A percentile compares a stretch with the other conserved stretches of the same genome.
phyloP scores from a whole-genome alignment of 1,140 invertebrate genomes.

The Eriocheir sinensis region DNA sequence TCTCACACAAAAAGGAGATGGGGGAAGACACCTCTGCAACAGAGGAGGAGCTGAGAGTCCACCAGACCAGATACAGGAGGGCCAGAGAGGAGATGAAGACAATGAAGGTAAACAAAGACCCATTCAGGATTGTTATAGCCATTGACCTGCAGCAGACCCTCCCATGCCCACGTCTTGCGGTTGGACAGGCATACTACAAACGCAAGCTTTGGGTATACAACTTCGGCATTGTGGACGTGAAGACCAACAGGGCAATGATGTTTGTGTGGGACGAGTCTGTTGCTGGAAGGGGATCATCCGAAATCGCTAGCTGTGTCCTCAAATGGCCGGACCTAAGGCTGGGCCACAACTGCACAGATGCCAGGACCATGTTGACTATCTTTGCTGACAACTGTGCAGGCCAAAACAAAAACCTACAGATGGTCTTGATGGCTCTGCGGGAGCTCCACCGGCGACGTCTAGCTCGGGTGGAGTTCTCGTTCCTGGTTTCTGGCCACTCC shows the following conservation, averaged over 20 bases:
- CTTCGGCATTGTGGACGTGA: not conserved
- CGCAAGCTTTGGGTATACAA: not conserved
- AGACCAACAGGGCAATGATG: not conserved
- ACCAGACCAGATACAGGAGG: not conserved
- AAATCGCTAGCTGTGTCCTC: not conserved
- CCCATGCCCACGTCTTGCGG: not conserved
- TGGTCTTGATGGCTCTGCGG: not conserved
- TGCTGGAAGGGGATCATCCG: not conserved
- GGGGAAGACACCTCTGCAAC: not conserved
- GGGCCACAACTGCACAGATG: not conserved
- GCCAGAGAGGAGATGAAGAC: not conserved
- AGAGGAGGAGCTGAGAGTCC: not conserved
- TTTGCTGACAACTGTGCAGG: conserved; percentile 12
- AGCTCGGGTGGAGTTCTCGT: not conserved
- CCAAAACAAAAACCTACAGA: not conserved
- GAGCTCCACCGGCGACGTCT: not conserved
- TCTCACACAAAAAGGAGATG: not conserved
- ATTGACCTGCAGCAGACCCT: conserved; percentile 25
- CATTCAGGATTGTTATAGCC: not conserved
- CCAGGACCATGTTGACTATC: conserved; percentile 26
- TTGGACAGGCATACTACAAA: conserved; percentile 30
- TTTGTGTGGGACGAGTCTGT: not conserved
- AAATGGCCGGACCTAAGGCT: not conserved
- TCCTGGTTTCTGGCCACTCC: conserved; percentile 23
- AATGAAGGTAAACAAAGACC: not conserved